A percentile compares a stretch with the other conserved stretches of the same genome.
These are phyloP conservation scores for Thera britannica DNA, from an alignment of 2,888 invertebrate genomes.

Conservation along the genomic window DNA sequence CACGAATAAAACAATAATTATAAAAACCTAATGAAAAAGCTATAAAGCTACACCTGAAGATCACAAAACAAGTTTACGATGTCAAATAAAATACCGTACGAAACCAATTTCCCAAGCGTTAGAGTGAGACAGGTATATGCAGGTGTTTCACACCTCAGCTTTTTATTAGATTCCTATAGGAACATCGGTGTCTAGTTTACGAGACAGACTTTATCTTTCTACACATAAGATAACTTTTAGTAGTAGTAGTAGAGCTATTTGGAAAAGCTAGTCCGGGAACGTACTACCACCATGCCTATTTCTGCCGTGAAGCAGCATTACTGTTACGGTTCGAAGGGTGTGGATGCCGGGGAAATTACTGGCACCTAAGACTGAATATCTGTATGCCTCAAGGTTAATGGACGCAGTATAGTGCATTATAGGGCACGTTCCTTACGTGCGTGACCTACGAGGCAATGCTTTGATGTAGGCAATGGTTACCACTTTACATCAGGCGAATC, in stretches of 20 bases:
- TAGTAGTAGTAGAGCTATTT: neutral
- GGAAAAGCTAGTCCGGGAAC: no score
- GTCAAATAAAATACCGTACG: constrained; percentile 34
- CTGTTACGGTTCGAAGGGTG: no score
- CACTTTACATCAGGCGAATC: no score
- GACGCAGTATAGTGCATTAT: no score
- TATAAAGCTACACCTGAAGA: constrained; percentile 6
- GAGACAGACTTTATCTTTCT: neutral
- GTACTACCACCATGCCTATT: no score
- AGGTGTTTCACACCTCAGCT: constrained; percentile 30
- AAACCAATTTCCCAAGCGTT: constrained; percentile 26
- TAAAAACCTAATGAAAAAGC: neutral
- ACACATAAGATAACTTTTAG: neutral
- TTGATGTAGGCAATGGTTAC: no score
- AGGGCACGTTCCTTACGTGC: no score
- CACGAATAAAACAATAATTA: neutral
- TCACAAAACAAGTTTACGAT: constrained; percentile 36
- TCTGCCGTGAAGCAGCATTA: no score
- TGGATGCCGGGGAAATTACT: no score
- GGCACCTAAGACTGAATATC: no score
- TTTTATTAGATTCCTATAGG: constrained; percentile 28
- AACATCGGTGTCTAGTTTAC: constrained; percentile 18
- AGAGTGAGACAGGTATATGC: constrained; percentile 33
- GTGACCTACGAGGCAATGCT: no score
- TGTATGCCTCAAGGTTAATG: no score